Evolutionary conservation across 2,888 invertebrate genomes (phyloP).

Genomic region (Odontothrips loti): DNA sequence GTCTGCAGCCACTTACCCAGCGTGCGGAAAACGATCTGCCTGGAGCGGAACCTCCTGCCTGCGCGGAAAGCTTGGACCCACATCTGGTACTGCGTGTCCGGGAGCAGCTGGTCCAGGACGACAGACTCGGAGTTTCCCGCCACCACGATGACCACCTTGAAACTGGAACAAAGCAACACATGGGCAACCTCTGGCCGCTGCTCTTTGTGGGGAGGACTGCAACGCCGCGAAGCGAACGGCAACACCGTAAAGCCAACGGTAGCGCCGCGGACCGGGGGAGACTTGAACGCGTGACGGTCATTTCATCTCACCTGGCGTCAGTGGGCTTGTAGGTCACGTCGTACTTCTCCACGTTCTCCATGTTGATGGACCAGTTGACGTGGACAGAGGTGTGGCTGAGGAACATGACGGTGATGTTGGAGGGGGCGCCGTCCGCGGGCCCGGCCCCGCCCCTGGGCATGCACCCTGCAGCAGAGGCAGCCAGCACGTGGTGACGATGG

Average conservation of each 20-base stretch:
- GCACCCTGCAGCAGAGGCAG: slow-evolving; percentile 57
- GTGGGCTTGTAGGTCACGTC: slow-evolving; percentile 88
- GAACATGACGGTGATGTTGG: slow-evolving; percentile 85
- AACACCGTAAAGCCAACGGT: no score
- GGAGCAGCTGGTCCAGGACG: slow-evolving; percentile 72
- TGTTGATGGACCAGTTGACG: slow-evolving; percentile 80
- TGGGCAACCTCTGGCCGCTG: no score
- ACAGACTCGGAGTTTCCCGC: slow-evolving; percentile 85
- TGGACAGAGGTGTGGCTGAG: slow-evolving; percentile 79
- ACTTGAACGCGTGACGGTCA: not conserved
- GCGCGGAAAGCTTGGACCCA: slow-evolving; percentile 74
- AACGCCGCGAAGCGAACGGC: no score
- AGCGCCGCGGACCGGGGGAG: not conserved
- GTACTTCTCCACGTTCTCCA: slow-evolving; percentile 79
- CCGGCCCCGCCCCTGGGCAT: slow-evolving; percentile 59
- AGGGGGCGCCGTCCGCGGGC: slow-evolving; percentile 60
- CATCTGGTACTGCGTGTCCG: slow-evolving; percentile 84
- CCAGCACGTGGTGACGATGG: not conserved
- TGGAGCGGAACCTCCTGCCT: slow-evolving; percentile 76
- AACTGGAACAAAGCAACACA: slow-evolving; percentile 56
- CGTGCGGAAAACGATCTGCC: slow-evolving; percentile 85
- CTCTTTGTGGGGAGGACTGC: no score
- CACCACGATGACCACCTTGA: slow-evolving; percentile 88
- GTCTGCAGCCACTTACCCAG: slow-evolving; percentile 38
- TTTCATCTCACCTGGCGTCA: slow-evolving; percentile 74